Evolutionary conservation across 2,797 vertebrate genomes (phyloP), one percentile per base, ranked within the genome.

Genomic region (Apogon hyalosoma): DNA sequence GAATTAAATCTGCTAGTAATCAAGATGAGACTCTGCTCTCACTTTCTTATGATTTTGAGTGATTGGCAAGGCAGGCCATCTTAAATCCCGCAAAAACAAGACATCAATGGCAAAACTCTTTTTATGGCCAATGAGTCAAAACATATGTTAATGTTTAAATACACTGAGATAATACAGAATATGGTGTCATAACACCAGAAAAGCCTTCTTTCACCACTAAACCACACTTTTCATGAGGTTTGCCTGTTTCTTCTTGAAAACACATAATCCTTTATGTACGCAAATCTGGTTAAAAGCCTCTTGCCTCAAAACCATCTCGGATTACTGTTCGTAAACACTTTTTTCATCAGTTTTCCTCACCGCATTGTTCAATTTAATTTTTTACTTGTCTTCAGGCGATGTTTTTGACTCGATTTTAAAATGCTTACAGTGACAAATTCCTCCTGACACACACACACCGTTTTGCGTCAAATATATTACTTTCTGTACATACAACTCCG

Each of bases 1-100:
- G 69, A 66, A 65, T 66, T 46, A 61, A 82, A 83, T 87, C 83
- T 88, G 88, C 79, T 57, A 72, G 72, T 76, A 87, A 90, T 90
- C 79, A 84, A 69, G 58, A 68, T 19, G 56, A 72, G 59, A 74
- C 45, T 68, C 59, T 75, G 56, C 53, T 24, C 49, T 39, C 3
- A 36, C 62, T 49, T 63, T 84, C 51, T 48, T 75, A 63, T 85
- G 84, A 81, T 4, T 86, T 78, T 79, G 51, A 82, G 38, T 54
- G 74, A 77, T 50, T 28, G 42, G 48, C 11, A 12, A 19, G 72
- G 41, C 24, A 61, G 42, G 77, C 53, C 55, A 15, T 18, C 58
- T 38, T 41, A 41, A 60, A 70, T 61, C 31, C 18, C 50, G 19
- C 57, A 69, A 64, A 75, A 71, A 72, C 53, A 73, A 82, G 43